phyloP scores from a whole-genome alignment of 2,797 vertebrate genomes.

The Morus bassanus region DNA sequence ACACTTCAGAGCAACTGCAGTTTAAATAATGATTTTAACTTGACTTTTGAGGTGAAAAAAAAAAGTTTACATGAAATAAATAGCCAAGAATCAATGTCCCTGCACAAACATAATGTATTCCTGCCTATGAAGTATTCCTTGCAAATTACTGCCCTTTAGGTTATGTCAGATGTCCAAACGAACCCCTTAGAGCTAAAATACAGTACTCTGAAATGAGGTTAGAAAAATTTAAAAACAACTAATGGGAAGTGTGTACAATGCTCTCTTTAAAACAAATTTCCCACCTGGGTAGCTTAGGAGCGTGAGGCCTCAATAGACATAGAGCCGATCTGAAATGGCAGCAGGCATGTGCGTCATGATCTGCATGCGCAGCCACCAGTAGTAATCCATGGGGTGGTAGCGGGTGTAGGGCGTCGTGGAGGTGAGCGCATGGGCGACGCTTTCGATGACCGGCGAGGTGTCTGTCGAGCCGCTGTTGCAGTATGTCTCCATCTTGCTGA shows the following conservation, averaged over 20 bases:
- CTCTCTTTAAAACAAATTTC: background rate
- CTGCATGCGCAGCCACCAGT: constrained; percentile 83
- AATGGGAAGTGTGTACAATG: constrained; percentile 18
- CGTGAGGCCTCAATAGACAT: constrained; percentile 65
- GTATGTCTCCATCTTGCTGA: constrained; percentile 76
- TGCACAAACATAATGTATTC: background rate
- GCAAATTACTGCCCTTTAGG: constrained; percentile 28
- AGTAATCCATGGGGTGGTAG: constrained; percentile 84
- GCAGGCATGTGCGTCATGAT: constrained; percentile 80
- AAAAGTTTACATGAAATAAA: constrained; percentile 35
- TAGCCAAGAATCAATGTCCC: constrained; percentile 7
- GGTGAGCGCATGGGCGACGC: constrained; percentile 74
- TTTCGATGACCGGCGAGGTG: constrained; percentile 69
- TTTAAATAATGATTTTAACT: background rate
- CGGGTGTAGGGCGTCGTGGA: constrained; percentile 73
- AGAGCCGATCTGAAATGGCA: constrained; percentile 76
- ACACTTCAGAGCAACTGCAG: background rate
- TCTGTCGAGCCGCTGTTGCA: constrained; percentile 74
- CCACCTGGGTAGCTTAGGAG: background rate
- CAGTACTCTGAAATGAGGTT: constrained; percentile 63
- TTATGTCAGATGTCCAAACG: constrained; percentile 34
- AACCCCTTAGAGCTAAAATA: constrained; percentile 61
- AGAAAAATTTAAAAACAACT: constrained; percentile 24
- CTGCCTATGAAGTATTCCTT: constrained; percentile 21
- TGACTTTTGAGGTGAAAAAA: background rate